These are phyloP conservation scores for Tringa solitaria DNA, from an alignment of 2,113 vertebrate genomes.

Conservation along the genomic window DNA sequence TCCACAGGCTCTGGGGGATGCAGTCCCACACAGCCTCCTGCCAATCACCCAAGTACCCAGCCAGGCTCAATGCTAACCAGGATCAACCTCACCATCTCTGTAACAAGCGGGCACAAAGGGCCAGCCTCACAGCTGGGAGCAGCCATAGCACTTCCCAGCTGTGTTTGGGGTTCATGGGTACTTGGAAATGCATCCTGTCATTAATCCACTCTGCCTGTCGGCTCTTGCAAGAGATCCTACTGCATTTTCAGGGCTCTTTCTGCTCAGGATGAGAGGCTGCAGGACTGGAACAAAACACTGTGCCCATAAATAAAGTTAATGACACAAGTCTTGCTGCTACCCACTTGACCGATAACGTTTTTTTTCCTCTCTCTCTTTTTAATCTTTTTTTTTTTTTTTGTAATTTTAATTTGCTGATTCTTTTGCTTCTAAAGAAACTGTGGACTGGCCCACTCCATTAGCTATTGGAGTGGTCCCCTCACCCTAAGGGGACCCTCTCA, in stretches of 20 bases:
- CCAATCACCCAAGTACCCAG: not conserved
- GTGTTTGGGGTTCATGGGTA: not conserved
- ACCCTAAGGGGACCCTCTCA: fast-evolving
- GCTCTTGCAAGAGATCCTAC: not conserved
- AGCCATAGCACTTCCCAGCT: not conserved
- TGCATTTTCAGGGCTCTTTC: not conserved
- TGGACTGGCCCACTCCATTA: not conserved
- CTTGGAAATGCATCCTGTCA: not conserved
- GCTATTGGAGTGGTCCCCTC: not conserved
- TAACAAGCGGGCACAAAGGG: not conserved
- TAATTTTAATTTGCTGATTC: not conserved
- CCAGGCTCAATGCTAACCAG: not conserved
- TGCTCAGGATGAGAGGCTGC: not conserved
- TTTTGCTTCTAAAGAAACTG: not conserved
- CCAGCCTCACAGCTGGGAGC: not conserved
- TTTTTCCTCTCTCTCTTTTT: not conserved
- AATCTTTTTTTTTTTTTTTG: not conserved
- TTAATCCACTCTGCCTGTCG: not conserved
- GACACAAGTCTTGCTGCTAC: not conserved
- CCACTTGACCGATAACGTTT: not conserved
- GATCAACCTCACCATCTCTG: not conserved
- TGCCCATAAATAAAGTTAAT: not conserved
- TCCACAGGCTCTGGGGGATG: not conserved
- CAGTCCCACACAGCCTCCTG: not conserved
- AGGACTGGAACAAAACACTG: not conserved